Conservation (phyloP, 2,888 invertebrate genomes). For the Drosophila eohydei region DNA sequence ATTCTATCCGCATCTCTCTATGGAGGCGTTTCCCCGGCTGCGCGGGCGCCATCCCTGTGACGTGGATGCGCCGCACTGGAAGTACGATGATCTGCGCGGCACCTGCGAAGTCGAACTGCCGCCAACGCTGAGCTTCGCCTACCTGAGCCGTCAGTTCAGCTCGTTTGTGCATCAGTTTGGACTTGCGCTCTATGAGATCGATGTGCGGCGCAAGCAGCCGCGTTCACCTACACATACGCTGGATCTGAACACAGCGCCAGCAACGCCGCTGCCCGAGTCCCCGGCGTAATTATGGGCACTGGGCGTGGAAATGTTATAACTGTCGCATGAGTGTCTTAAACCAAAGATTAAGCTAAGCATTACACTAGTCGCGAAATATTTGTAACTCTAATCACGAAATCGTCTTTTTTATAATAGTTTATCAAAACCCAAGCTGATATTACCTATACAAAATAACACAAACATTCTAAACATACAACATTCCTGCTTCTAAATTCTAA, state of each 20-base stretch:
- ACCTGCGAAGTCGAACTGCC: constrained; percentile 75
- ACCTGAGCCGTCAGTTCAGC: constrained; percentile 81
- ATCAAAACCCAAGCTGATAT: not conserved
- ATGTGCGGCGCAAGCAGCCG: constrained; percentile 71
- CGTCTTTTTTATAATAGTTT: not conserved
- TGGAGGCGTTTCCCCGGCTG: constrained; percentile 89
- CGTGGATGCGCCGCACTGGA: constrained; percentile 81
- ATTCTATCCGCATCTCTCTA: constrained; percentile 92
- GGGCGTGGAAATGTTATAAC: constrained; percentile 6
- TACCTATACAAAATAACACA: not conserved
- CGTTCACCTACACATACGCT: constrained; percentile 18
- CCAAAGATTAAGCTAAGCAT: constrained; percentile 66
- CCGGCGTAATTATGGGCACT: constrained; percentile 33
- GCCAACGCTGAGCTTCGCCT: constrained; percentile 70
- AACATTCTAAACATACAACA: not conserved
- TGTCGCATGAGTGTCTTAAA: constrained; percentile 65
- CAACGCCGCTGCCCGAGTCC: constrained; percentile 42
- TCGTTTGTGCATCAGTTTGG: constrained; percentile 86
- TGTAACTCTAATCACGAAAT: constrained; percentile 34
- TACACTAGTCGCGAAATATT: constrained; percentile 7
- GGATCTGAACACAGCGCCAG: constrained; percentile 24
- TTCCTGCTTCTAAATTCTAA: not conserved
- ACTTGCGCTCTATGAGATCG: constrained; percentile 86
- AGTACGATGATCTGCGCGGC: constrained; percentile 77
- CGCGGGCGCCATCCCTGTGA: constrained; percentile 84